Percentiles rank a stretch among this genome's conserved stretches.
phyloP scores from a whole-genome alignment of 2,797 vertebrate genomes.

The Periparus ater region DNA sequence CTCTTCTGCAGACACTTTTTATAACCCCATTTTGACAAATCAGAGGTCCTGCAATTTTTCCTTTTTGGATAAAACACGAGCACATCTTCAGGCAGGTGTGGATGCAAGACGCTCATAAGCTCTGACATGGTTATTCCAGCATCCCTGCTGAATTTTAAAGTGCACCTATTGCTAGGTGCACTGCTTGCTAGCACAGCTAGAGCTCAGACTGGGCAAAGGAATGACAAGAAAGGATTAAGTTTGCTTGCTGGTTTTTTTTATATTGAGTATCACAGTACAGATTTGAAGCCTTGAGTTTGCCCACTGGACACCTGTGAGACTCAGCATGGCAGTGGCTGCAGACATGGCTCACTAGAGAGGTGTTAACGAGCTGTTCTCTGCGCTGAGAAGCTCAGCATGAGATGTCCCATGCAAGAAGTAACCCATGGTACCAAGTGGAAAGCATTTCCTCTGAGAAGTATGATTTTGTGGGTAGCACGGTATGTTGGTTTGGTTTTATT shows the following conservation, averaged over 20 bases:
- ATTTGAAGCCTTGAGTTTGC: not conserved
- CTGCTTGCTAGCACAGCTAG: not conserved
- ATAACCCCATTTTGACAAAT: not conserved
- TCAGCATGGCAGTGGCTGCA: not conserved
- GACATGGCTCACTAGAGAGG: fast-evolving
- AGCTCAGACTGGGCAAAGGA: not conserved
- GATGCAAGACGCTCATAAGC: not conserved
- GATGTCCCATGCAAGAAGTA: fast-evolving
- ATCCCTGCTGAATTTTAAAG: not conserved
- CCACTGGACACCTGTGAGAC: not conserved
- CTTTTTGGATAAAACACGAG: not conserved
- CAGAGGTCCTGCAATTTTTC: not conserved
- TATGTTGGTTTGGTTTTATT: not conserved
- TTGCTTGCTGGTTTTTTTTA: not conserved
- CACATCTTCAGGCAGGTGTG: not conserved
- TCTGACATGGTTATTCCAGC: not conserved
- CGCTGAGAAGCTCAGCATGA: not conserved
- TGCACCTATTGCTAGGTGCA: not conserved
- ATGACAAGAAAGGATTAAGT: not conserved
- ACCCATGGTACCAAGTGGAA: not conserved
- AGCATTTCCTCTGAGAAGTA: not conserved
- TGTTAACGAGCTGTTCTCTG: not conserved
- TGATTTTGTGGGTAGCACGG: not conserved
- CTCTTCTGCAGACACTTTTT: not conserved
- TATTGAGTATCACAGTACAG: not conserved